These are phyloP conservation scores for Pholis gunnellus DNA, from an alignment of 2,113 vertebrate species.

Conservation along the genomic window DNA sequence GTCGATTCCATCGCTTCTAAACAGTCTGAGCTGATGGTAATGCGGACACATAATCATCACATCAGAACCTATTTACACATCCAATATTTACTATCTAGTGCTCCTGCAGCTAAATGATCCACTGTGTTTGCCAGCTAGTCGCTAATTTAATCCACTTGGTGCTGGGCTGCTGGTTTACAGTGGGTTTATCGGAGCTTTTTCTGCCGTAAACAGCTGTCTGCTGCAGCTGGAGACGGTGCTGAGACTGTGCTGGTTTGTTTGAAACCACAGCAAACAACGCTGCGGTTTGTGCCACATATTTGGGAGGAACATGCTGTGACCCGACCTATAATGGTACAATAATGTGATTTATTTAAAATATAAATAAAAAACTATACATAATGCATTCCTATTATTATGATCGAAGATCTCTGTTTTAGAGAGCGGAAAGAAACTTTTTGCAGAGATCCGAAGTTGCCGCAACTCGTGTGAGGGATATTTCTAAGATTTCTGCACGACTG, in stretches of 20 bases:
- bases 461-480: not conserved
- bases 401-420: not conserved
- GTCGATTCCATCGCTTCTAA: not conserved
- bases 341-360: not conserved
- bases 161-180: not conserved
- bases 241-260: too few relatives aligned
- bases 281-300: too few relatives aligned
- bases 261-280: too few relatives aligned
- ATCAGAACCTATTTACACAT: slow-evolving; percentile 14
- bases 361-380: not conserved
- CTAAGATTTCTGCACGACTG: not conserved
- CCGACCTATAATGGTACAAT: not conserved
- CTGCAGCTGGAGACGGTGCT: not conserved
- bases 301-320: too few relatives aligned
- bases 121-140: not conserved
- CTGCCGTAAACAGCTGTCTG: not conserved
- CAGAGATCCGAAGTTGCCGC: too few relatives aligned
- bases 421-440: not conserved
- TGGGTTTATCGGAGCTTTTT: not conserved
- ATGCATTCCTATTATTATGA: not conserved
- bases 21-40: not conserved
- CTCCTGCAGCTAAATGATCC: not conserved
- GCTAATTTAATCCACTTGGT: not conserved
- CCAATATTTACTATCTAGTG: not conserved
- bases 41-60: not conserved